Base-by-base conservation (phyloP, 2,888 invertebrate species). In the Willowsia nigromaculata region DNA sequence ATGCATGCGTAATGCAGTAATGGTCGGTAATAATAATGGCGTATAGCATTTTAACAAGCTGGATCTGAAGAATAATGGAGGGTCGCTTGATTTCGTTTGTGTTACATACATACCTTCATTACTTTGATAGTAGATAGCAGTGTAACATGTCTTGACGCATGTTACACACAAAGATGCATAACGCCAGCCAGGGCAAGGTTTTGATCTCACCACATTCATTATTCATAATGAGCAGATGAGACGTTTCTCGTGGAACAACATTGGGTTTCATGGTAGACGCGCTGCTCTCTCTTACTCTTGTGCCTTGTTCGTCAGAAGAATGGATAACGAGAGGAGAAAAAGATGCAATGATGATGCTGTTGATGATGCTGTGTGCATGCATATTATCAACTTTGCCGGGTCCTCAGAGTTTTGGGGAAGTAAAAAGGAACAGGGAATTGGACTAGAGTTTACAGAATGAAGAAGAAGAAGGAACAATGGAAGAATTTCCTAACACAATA, bases 191-290 rank as follows among this genome's bases (percentile, higher is more conserved):
- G 88, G 88, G 62, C 88, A 76, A 81, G 88, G 88, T 88, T 88
- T 88, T 88, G 88, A 88, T 88, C 88, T 88, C 88, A 88, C 88
- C 88, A 88, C 88, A 88, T 88, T 88, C 88, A 88, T 88, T 88
- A 88, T 88, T 88, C 88, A 88, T 88, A 88, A 88, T 88, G 88
- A 88, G 88, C 88, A 88, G 88, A 88, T 88, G 88, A 88, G 88
- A 88, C 88, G 88, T 71, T 88, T 88, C 87, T 83, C 88, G 74
- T 88, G 82, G 37, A 74, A 83, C 71, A 83, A 83, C 88, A 81
- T 76, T 74, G 43, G 68, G 40, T 65, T 82, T 87, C 56, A 65
- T 43, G 53, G 65, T 78, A 53, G 78, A 78, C 78, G 74, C 74
- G 43, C 22, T 65, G 25, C 37, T 65, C 18, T 56, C 65, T 65